Evolutionary conservation across 2,888 invertebrate genomes (phyloP).

Genomic region (Calliphora vomitoria): DNA sequence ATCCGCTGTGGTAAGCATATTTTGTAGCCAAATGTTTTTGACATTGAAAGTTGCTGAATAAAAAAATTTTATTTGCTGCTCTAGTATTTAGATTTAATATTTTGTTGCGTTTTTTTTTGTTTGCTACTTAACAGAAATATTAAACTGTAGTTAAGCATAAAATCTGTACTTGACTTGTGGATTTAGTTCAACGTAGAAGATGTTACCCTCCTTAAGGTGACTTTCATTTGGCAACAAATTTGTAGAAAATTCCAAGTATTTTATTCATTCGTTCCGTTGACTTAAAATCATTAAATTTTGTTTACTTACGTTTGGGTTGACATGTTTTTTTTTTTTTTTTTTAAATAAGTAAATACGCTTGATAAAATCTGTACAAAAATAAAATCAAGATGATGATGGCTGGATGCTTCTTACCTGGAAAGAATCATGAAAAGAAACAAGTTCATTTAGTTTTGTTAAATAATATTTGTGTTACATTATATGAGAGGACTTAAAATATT

Average conservation of each 20-base stretch:
- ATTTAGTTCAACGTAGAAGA: conserved; percentile 28
- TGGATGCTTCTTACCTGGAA: conserved; percentile 52
- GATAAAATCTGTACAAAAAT: conserved; percentile 1
- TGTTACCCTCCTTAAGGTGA: conserved; percentile 15
- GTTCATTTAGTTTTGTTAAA: not conserved
- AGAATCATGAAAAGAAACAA: conserved; percentile 18
- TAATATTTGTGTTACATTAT: not conserved
- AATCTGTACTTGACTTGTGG: conserved; percentile 67
- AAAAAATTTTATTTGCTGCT: conserved; percentile 10
- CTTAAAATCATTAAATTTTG: conserved; percentile 37
- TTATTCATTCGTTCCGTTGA: not conserved
- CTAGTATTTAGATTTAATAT: conserved; percentile 8
- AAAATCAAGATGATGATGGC: not conserved
- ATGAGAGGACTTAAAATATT: not conserved
- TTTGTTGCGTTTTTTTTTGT: conserved; percentile 3
- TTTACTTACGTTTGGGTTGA: conserved; percentile 51
- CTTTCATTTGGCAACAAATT: conserved; percentile 3
- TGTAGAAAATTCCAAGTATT: not conserved
- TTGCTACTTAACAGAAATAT: conserved; percentile 26
- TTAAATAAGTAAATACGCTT: not conserved
- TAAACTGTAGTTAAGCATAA: conserved; percentile 40
- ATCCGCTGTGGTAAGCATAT: not conserved
- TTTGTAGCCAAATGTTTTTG: conserved; percentile 54
- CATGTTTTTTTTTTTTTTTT: not conserved
- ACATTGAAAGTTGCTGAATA: conserved; percentile 50